Conservation (phyloP, 2,888 invertebrate genomes). For the Sisyra nigra region DNA sequence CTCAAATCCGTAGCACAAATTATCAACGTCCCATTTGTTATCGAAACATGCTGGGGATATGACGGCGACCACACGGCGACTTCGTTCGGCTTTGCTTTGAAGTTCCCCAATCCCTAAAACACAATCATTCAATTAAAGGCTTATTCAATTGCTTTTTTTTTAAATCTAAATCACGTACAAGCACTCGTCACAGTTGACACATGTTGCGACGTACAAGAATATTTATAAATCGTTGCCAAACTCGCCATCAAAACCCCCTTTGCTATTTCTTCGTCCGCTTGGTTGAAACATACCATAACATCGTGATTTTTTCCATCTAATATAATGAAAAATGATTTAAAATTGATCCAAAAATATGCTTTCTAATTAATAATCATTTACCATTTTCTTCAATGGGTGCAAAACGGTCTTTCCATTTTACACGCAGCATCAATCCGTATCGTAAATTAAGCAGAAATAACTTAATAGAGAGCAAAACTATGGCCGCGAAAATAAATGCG, state of each 20-base stretch:
- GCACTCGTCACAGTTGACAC: slow-evolving; percentile 34
- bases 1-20: slow-evolving; percentile 27
- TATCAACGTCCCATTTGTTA: slow-evolving; percentile 29
- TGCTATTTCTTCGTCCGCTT: slow-evolving; percentile 43
- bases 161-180: slow-evolving; percentile 28
- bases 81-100: slow-evolving; percentile 33
- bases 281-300: slow-evolving; percentile 45
- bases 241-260: slow-evolving; percentile 44
- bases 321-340: slow-evolving; percentile 11
- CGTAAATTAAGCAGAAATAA: slow-evolving; percentile 34
- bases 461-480: slow-evolving; percentile 31
- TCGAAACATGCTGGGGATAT: slow-evolving; percentile 30
- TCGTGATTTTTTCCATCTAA: slow-evolving; percentile 42
- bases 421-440: slow-evolving; percentile 29
- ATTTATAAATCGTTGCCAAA: slow-evolving; percentile 43
- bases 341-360: background rate
- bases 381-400: slow-evolving; percentile 28
- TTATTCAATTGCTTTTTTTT: background rate
- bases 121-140: background rate
- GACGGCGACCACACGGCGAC: slow-evolving; percentile 30
- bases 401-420: slow-evolving; percentile 32
- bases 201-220: slow-evolving; percentile 40
- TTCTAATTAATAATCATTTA: slow-evolving; percentile 13
- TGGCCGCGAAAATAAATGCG: slow-evolving; percentile 32
- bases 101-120: slow-evolving; percentile 40